Conservation (phyloP, 2,797 vertebrate genomes). For the Muscicapa striata region DNA sequence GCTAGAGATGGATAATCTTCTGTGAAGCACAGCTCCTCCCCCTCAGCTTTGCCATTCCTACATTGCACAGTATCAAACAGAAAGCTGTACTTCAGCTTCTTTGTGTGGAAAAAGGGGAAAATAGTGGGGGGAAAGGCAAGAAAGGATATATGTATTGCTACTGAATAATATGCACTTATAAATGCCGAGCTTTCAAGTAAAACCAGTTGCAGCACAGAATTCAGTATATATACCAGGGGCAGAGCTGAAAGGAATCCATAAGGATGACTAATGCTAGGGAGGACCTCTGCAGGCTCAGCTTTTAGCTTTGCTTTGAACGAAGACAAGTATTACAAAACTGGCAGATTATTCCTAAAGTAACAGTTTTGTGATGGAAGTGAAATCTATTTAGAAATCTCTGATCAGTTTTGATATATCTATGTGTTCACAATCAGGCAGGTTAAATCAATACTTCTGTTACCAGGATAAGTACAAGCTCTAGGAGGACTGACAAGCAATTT, state of each 20-base stretch:
- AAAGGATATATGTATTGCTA: neutral
- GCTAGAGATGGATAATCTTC: neutral
- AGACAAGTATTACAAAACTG: neutral
- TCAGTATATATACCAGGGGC: neutral
- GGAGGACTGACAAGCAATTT: neutral
- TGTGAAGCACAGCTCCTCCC: neutral
- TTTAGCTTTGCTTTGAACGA: neutral
- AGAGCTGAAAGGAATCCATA: neutral
- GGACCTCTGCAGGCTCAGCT: neutral
- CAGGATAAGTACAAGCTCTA: neutral
- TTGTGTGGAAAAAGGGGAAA: neutral
- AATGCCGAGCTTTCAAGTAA: neutral
- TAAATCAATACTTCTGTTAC: neutral
- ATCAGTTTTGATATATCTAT: neutral
- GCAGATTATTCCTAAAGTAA: neutral
- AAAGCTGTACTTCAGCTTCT: neutral
- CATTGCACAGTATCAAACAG: neutral
- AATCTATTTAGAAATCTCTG: neutral
- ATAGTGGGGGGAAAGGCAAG: accelerated
- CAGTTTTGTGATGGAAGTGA: neutral
- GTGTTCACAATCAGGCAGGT: neutral
- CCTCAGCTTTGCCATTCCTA: neutral
- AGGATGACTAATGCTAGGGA: neutral
- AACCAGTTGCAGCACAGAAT: neutral
- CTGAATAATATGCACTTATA: neutral